Evolutionary conservation across 1,140 invertebrate species (phyloP).

Genomic region (Neoseiulus cucumeris): DNA sequence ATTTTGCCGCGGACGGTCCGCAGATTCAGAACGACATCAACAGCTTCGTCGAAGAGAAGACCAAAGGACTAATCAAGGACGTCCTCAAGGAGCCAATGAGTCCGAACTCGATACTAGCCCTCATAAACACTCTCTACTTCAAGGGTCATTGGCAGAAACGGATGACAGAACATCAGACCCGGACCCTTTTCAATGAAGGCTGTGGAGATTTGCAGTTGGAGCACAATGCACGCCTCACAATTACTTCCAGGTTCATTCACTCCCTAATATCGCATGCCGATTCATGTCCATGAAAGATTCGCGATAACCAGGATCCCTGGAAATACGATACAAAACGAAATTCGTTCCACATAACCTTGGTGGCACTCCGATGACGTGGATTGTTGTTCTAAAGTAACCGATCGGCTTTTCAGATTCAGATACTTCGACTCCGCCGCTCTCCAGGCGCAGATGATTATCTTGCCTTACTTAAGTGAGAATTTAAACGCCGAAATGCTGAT

Average conservation of each 20-base stretch:
- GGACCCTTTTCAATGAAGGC: not conserved
- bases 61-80: constrained; percentile 38
- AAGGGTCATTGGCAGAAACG: constrained; percentile 45
- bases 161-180: not conserved
- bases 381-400: not conserved
- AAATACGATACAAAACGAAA: not conserved
- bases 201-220: not conserved
- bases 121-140: constrained; percentile 59
- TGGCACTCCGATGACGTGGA: not conserved
- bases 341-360: not conserved
- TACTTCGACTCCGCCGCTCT: not conserved
- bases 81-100: constrained; percentile 34
- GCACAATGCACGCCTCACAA: not conserved
- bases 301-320: not conserved
- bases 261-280: not conserved
- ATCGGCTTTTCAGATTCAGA: not conserved
- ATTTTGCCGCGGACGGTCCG: not conserved
- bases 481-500: not conserved
- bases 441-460: not conserved
- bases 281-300: not conserved
- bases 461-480: not conserved
- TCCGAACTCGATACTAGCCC: constrained; percentile 36
- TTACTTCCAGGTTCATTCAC: not conserved
- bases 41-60: constrained; percentile 41
- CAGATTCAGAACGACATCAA: constrained; percentile 33